Evolutionary conservation across 2,797 vertebrate species (phyloP).

Genomic region (Betta splendens): DNA sequence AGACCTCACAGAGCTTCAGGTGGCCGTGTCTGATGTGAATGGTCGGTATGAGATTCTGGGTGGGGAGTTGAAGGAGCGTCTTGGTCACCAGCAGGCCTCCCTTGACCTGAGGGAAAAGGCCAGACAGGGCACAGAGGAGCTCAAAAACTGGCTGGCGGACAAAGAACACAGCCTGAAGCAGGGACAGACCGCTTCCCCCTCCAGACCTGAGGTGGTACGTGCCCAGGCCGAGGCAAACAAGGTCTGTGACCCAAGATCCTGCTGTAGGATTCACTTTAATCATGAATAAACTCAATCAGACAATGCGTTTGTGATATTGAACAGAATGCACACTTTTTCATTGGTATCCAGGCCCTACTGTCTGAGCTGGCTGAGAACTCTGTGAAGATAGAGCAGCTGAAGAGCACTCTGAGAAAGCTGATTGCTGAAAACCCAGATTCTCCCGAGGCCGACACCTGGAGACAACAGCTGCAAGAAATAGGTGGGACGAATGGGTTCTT

Average conservation of each 20-base stretch:
- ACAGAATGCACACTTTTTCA: neutral
- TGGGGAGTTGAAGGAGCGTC: slow-evolving; percentile 78
- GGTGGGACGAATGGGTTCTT: too few species aligned
- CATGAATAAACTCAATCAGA: neutral
- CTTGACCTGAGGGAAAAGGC: slow-evolving; percentile 85
- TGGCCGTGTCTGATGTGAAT: slow-evolving; percentile 89
- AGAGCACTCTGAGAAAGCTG: slow-evolving; percentile 86
- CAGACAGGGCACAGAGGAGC: slow-evolving; percentile 78
- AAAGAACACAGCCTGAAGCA: slow-evolving; percentile 83
- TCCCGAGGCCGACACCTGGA: slow-evolving; percentile 91
- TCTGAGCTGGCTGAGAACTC: slow-evolving; percentile 91
- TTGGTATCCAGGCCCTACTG: slow-evolving; percentile 85
- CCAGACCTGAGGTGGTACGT: slow-evolving; percentile 86
- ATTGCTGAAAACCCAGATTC: slow-evolving; percentile 90
- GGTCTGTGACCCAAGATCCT: slow-evolving; percentile 75
- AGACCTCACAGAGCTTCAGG: slow-evolving; percentile 97
- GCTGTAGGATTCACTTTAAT: too few species aligned
- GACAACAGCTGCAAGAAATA: slow-evolving; percentile 90
- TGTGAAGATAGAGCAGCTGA: slow-evolving; percentile 90
- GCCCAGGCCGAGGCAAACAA: slow-evolving; percentile 95
- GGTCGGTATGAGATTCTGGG: slow-evolving; percentile 87
- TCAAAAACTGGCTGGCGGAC: slow-evolving; percentile 88
- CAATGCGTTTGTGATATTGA: neutral
- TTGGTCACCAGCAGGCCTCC: slow-evolving; percentile 79
- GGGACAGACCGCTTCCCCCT: slow-evolving; percentile 84